phyloP scores from a whole-genome alignment of 1,140 invertebrate genomes.

The Spodoptera frugiperda region DNA sequence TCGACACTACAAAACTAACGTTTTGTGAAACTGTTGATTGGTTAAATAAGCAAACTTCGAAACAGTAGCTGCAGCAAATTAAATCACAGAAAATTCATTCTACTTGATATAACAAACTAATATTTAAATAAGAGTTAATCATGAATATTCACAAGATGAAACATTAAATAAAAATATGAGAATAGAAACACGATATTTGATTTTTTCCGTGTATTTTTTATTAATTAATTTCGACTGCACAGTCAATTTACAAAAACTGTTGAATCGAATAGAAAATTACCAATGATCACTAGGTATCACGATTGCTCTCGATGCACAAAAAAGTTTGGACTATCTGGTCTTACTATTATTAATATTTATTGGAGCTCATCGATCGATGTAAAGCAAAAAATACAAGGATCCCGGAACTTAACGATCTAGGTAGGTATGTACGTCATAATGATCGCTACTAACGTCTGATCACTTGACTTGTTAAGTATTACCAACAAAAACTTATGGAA shows the following conservation, averaged over 20 bases:
- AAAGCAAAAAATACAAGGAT: constrained; percentile 1
- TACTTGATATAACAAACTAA: no score
- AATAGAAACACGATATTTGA: no score
- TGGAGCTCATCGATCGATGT: not conserved
- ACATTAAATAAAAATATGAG: no score
- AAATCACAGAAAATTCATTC: not conserved
- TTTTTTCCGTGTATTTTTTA: no score
- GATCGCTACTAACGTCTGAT: no score
- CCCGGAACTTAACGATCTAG: not conserved
- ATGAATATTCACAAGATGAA: not conserved
- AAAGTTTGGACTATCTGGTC: no score
- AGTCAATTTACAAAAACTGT: not conserved
- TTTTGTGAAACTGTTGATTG: not conserved
- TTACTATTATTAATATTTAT: not conserved
- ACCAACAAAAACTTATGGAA: constrained; percentile 5
- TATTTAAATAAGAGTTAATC: not conserved
- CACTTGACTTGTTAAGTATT: not conserved
- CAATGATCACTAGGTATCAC: no score
- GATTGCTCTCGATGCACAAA: no score
- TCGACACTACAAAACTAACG: not conserved
- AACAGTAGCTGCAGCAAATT: not conserved
- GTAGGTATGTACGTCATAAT: not conserved
- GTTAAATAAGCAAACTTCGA: not conserved
- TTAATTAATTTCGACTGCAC: no score
- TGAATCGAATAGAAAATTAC: not conserved